Percentiles rank a stretch among this genome's conserved stretches.
Conservation (phyloP, 2,888 invertebrate species). For the Dynastes tityus region DNA sequence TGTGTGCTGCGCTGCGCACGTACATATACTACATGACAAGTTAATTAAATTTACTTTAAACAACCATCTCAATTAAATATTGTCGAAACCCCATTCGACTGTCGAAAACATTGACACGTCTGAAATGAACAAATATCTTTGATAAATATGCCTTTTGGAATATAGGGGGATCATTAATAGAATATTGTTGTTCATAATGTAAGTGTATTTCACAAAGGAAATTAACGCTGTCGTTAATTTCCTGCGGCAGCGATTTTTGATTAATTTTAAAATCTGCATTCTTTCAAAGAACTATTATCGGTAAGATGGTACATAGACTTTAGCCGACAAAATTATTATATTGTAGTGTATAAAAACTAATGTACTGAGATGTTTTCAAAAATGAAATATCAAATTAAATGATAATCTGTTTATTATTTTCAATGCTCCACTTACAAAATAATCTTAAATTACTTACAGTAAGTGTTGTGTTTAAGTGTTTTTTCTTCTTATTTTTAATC, state of each 20-base stretch:
- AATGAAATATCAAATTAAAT: too few species aligned
- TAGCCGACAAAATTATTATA: too few species aligned
- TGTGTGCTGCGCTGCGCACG: slow-evolving; percentile 29
- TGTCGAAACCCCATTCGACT: slow-evolving; percentile 35
- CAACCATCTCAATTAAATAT: slow-evolving; percentile 39
- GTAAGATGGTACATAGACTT: too few species aligned
- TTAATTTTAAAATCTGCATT: too few species aligned
- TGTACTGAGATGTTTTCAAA: too few species aligned
- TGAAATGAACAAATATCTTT: slow-evolving; percentile 41
- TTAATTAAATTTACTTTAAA: slow-evolving; percentile 47
- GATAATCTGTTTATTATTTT: too few species aligned
- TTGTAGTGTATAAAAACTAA: too few species aligned
- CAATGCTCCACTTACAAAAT: too few species aligned
- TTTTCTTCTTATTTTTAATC: too few species aligned
- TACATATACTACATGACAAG: slow-evolving; percentile 29
- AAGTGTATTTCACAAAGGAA: slow-evolving; percentile 12
- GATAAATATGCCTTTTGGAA: slow-evolving; percentile 31
- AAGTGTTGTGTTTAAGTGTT: too few species aligned
- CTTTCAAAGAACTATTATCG: too few species aligned
- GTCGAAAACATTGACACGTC: slow-evolving; percentile 42
- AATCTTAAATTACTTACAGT: too few species aligned
- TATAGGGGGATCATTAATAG: slow-evolving; percentile 3
- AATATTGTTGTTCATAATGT: slow-evolving; percentile 27
- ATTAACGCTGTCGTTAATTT: slow-evolving; percentile 20
- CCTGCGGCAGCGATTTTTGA: not conserved